Evolutionary conservation across 2,113 vertebrate genomes (phyloP).

Genomic region (Hippotragus niger): DNA sequence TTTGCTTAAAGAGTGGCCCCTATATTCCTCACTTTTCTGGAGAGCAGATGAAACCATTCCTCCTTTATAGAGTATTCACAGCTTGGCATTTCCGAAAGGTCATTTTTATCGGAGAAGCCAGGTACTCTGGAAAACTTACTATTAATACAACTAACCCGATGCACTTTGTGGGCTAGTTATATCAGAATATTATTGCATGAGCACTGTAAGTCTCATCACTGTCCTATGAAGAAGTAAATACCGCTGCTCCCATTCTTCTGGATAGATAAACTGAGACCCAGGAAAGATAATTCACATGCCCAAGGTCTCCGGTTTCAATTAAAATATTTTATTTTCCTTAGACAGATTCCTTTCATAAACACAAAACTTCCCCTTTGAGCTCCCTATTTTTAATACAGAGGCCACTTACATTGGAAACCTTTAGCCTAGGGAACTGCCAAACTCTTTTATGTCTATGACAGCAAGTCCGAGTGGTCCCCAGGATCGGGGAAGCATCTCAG

Average conservation of each 20-base stretch:
- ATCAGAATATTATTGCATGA: neutral
- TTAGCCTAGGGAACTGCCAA: neutral
- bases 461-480: accelerated
- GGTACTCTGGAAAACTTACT: neutral
- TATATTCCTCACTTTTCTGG: neutral
- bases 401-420: neutral
- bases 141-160: neutral
- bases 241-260: neutral
- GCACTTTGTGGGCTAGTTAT: neutral
- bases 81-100: neutral
- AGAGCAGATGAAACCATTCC: neutral
- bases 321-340: neutral
- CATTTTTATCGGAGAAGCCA: neutral
- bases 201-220: neutral
- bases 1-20: neutral
- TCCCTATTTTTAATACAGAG: neutral
- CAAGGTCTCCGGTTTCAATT: neutral
- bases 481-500: neutral
- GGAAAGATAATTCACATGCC: neutral
- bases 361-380: neutral
- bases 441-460: neutral
- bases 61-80: neutral
- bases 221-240: neutral
- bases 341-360: neutral
- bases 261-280: neutral